Conservation (phyloP, 2,888 invertebrate genomes). For the Drosophila paramelanica region DNA sequence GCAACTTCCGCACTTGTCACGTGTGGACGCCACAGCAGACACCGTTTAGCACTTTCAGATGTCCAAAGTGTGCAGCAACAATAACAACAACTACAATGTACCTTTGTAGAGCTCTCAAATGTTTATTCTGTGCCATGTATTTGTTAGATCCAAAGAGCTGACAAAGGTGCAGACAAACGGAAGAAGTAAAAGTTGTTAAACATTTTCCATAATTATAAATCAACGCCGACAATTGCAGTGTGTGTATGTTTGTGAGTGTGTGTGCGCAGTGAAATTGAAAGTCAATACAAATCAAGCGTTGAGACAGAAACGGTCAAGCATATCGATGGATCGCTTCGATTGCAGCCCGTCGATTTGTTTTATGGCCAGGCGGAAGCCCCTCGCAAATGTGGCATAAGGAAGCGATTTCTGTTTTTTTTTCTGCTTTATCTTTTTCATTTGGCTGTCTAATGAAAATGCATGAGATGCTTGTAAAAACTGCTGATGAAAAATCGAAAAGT, state of each 20-base stretch:
- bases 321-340: slow-evolving; percentile 28
- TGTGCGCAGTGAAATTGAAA: slow-evolving; percentile 66
- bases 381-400: slow-evolving; percentile 56
- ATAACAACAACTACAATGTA: slow-evolving; percentile 15
- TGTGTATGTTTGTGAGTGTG: background rate
- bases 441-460: slow-evolving; percentile 57
- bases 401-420: slow-evolving; percentile 37
- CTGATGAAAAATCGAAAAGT: slow-evolving; percentile 56
- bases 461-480: slow-evolving; percentile 21
- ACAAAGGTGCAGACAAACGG: slow-evolving; percentile 42
- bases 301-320: slow-evolving; percentile 29
- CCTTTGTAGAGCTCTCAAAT: slow-evolving; percentile 21
- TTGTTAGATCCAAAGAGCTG: background rate
- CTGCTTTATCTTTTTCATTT: slow-evolving; percentile 30
- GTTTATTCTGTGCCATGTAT: slow-evolving; percentile 30
- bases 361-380: slow-evolving; percentile 59
- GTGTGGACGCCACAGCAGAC: slow-evolving; percentile 27
- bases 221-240: slow-evolving; percentile 31
- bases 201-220: slow-evolving; percentile 54
- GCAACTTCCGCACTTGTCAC: slow-evolving; percentile 66
- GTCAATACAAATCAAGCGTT: slow-evolving; percentile 43
- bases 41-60: slow-evolving; percentile 49
- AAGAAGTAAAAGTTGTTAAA: slow-evolving; percentile 70
- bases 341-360: slow-evolving; percentile 27
- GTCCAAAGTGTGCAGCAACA: slow-evolving; percentile 13